Evolutionary conservation across 2,113 vertebrate genomes (phyloP).

Genomic region (Morone chrysops): DNA sequence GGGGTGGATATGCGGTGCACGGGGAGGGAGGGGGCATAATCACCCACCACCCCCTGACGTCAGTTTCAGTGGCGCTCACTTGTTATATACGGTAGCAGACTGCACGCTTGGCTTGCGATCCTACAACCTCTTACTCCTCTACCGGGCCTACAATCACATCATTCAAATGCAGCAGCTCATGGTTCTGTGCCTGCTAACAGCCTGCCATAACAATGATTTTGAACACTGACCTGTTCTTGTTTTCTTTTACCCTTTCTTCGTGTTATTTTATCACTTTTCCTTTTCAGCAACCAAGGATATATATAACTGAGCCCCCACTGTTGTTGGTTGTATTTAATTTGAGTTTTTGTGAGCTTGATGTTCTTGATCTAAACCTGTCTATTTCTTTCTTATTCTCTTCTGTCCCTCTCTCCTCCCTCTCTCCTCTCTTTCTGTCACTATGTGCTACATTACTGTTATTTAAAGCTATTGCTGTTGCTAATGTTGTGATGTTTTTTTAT

Average conservation of each 20-base stretch:
- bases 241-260: conserved; percentile 28
- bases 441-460: conserved; percentile 25
- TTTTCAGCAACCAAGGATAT: conserved; percentile 52
- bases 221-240: conserved; percentile 27
- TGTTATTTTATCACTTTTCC: conserved; percentile 56
- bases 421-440: conserved; percentile 39
- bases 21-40: neutral
- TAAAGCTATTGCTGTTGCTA: conserved; percentile 40
- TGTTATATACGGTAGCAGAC: conserved; percentile 8
- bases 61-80: conserved; percentile 10
- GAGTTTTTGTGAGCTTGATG: conserved; percentile 61
- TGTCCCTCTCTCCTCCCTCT: conserved; percentile 46
- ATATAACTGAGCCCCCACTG: conserved; percentile 24
- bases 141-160: neutral
- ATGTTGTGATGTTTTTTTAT: conserved; percentile 63
- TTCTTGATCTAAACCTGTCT: conserved; percentile 46
- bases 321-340: conserved; percentile 55
- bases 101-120: conserved; percentile 61
- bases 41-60: conserved; percentile 17
- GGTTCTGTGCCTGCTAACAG: conserved; percentile 40
- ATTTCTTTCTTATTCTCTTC: conserved; percentile 21
- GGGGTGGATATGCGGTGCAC: conserved; percentile 4
- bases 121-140: conserved; percentile 15
- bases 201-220: conserved; percentile 46
- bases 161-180: conserved; percentile 20